These are phyloP conservation scores for Amiota mariae DNA, from an alignment of 2,888 invertebrate genomes.

Conservation along the genomic window DNA sequence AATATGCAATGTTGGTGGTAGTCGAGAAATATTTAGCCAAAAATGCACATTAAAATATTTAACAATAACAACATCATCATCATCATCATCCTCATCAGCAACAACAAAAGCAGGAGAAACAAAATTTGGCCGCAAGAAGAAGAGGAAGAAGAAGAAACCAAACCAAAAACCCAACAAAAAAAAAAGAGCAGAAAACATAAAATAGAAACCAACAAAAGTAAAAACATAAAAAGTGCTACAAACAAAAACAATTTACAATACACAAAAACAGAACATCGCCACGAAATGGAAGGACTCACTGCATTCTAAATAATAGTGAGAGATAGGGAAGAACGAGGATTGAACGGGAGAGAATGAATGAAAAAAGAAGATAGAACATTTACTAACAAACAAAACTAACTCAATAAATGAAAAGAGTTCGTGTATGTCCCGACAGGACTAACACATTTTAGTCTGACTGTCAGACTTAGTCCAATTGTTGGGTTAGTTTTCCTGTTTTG, in stretches of 20 bases:
- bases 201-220: background rate
- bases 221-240: background rate
- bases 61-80: constrained; percentile 5
- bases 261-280: too few species aligned
- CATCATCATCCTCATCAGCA: background rate
- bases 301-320: too few species aligned
- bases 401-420: too few species aligned
- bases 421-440: background rate
- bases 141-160: constrained; percentile 16
- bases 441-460: background rate
- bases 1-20: background rate
- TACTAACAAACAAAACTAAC: too few species aligned
- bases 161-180: constrained; percentile 4
- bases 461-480: constrained; percentile 5
- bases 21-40: constrained; percentile 2
- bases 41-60: constrained; percentile 7
- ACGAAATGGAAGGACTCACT: too few species aligned
- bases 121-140: constrained; percentile 17
- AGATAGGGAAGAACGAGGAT: too few species aligned
- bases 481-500: background rate
- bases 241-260: too few species aligned
- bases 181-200: background rate
- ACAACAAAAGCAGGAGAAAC: background rate
- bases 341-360: too few species aligned
- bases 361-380: too few species aligned